phyloP scores from a whole-genome alignment of 2,113 vertebrate species.

The Catharus bicknelli region DNA sequence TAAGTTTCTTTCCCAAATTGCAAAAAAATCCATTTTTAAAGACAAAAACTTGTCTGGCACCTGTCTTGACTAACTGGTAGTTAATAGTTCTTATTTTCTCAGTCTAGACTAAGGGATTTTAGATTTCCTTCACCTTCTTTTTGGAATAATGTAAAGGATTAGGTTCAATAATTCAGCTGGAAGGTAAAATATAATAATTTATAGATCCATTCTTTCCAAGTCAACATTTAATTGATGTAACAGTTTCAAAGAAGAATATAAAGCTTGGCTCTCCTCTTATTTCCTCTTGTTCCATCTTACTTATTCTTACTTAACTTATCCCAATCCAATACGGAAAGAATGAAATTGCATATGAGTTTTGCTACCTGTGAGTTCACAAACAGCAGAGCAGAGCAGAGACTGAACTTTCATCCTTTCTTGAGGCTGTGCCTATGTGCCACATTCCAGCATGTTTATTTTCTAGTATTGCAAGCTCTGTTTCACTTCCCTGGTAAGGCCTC shows the following conservation, averaged over 20 bases:
- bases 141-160: neutral
- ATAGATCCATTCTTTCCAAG: neutral
- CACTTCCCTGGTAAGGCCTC: neutral
- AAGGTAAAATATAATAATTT: neutral
- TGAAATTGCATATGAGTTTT: neutral
- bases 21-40: neutral
- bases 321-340: neutral
- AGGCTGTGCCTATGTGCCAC: neutral
- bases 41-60: neutral
- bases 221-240: neutral
- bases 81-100: neutral
- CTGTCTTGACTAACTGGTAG: neutral
- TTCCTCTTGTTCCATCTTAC: fast-evolving
- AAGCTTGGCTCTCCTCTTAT: neutral
- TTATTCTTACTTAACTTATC: neutral
- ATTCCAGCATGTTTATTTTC: neutral
- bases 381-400: neutral
- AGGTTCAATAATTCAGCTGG: neutral
- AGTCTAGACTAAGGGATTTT: neutral
- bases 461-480: neutral
- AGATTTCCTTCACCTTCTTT: neutral
- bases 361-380: neutral
- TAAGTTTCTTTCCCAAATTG: neutral
- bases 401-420: neutral
- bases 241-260: neutral